A percentile compares a stretch with the other conserved stretches of the same genome.
phyloP scores from a whole-genome alignment of 2,113 vertebrate genomes.

The Platycercus adscitus region DNA sequence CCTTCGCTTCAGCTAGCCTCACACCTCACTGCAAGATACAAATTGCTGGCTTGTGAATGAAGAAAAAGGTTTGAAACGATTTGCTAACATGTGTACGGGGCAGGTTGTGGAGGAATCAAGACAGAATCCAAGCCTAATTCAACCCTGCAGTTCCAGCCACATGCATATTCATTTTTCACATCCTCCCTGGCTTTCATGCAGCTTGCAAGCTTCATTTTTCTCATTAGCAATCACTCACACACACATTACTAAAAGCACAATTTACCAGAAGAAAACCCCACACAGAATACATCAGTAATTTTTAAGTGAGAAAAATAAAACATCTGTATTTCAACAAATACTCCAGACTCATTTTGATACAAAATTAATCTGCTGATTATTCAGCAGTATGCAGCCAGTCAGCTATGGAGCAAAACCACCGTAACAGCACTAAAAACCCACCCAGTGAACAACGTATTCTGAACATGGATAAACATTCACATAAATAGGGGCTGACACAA shows the following conservation, averaged over 20 bases:
- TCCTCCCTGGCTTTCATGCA: background rate
- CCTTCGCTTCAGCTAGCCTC: conserved; percentile 1
- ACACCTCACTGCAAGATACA: background rate
- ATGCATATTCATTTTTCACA: conserved; percentile 9
- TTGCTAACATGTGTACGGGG: background rate
- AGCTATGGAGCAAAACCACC: background rate
- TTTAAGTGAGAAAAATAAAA: conserved; percentile 67
- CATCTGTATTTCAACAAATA: conserved; percentile 67
- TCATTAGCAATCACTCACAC: conserved; percentile 21
- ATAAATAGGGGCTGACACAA: conserved; percentile 18
- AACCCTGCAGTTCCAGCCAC: background rate
- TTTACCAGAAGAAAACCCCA: background rate
- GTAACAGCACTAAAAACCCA: background rate
- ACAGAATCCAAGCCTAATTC: background rate
- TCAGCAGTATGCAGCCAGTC: background rate
- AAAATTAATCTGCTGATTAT: conserved; percentile 40
- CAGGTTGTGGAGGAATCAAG: background rate
- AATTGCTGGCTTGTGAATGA: conserved; percentile 1
- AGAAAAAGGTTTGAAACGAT: background rate
- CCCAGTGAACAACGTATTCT: background rate
- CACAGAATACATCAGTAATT: conserved; percentile 9
- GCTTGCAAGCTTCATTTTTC: conserved; percentile 12
- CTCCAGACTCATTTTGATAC: conserved; percentile 41
- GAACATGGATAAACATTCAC: conserved; percentile 1
- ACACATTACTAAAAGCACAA: background rate